These are phyloP conservation scores for Lagorchestes hirsutus DNA, from an alignment of 2,797 vertebrate species.

Conservation along the genomic window DNA sequence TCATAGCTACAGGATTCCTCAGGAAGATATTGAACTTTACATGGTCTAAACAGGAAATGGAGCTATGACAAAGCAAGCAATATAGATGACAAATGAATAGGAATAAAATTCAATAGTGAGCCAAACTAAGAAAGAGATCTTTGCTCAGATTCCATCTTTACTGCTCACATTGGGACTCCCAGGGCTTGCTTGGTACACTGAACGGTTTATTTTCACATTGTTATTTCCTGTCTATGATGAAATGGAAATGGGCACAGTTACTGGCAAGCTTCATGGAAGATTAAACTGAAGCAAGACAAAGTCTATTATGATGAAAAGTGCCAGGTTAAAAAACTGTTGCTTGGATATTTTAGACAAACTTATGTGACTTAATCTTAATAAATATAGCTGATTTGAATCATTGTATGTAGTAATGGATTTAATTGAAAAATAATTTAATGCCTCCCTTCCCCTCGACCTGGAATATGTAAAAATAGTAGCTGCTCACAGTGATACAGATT, in stretches of 20 bases:
- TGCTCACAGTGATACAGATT: not conserved
- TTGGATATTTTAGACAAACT: slow-evolving; percentile 34
- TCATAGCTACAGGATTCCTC: not conserved
- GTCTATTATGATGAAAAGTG: slow-evolving; percentile 8
- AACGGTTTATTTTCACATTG: slow-evolving; percentile 66
- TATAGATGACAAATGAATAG: slow-evolving; percentile 53
- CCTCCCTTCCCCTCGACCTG: not conserved
- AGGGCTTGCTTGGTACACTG: slow-evolving; percentile 69
- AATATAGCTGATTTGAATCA: slow-evolving; percentile 49
- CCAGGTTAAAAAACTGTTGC: slow-evolving; percentile 26
- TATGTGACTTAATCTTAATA: slow-evolving; percentile 16
- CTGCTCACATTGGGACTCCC: slow-evolving; percentile 53
- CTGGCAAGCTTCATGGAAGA: slow-evolving; percentile 64
- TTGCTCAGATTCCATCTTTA: slow-evolving; percentile 63
- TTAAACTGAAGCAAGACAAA: slow-evolving; percentile 67
- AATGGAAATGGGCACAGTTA: slow-evolving; percentile 70
- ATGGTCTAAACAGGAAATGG: slow-evolving; percentile 42
- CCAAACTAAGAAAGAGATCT: slow-evolving; percentile 50
- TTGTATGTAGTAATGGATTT: not conserved
- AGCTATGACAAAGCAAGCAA: slow-evolving; percentile 35
- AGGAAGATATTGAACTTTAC: slow-evolving; percentile 44
- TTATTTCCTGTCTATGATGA: slow-evolving; percentile 66
- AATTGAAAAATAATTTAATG: slow-evolving; percentile 40
- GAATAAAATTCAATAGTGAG: slow-evolving; percentile 28
- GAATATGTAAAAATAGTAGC: not conserved